These are phyloP conservation scores for Patella caerulea DNA, from an alignment of 2,888 invertebrate genomes.

Conservation along the genomic window DNA sequence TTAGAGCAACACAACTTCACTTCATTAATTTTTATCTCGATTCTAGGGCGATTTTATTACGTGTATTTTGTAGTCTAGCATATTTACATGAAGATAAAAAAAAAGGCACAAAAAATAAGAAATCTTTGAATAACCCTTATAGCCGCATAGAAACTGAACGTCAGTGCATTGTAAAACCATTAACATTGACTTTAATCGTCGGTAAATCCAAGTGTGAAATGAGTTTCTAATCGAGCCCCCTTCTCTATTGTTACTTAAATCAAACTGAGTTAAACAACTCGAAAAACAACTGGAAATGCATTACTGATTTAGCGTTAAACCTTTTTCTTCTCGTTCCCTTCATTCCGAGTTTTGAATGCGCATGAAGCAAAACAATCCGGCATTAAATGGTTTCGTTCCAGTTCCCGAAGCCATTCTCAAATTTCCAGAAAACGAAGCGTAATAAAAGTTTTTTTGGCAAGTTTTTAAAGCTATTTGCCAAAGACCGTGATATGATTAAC, in stretches of 20 bases:
- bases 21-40: too few relatives aligned
- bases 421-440: conserved; percentile 1
- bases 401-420: background rate
- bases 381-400: conserved; percentile 16
- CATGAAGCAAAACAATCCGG: background rate
- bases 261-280: conserved; percentile 9
- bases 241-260: conserved; percentile 12
- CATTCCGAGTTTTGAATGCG: conserved; percentile 2
- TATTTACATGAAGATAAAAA: too few relatives aligned
- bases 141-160: background rate
- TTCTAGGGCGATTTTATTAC: too few relatives aligned
- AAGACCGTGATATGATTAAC: background rate
- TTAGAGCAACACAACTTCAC: too few relatives aligned
- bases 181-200: conserved; percentile 3
- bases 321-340: background rate
- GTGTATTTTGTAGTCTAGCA: too few relatives aligned
- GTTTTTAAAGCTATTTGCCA: background rate
- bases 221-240: conserved; percentile 12
- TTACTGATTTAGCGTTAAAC: conserved; percentile 9
- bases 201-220: conserved; percentile 7
- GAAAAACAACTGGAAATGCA: conserved; percentile 6
- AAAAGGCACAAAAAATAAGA: too few relatives aligned
- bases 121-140: too few relatives aligned
- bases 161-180: conserved; percentile 7
- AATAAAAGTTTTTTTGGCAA: conserved; percentile 10